Base-by-base conservation (phyloP, 2,888 invertebrate genomes). In the Eupithecia vulgata region DNA sequence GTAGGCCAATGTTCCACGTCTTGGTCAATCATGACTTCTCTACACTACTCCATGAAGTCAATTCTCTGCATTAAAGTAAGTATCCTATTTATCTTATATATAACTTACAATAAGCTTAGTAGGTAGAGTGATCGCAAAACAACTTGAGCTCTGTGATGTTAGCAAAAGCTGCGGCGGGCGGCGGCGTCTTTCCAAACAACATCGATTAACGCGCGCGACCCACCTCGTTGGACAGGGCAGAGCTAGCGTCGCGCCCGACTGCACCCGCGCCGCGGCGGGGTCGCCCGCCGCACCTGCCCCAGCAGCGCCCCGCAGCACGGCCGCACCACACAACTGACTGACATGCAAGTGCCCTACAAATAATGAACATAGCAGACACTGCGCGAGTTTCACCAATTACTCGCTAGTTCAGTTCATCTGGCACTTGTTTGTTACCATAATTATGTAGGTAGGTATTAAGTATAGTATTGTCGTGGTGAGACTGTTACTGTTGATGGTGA, bases 261-360 rank as follows among this genome's bases (percentile, higher is more conserved):
- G 64, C 64, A 62, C 61, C 61, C 34, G 34, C 61, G 57, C 25
- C 12, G 25, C 57, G 59, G n/a, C n/a, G n/a, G 30, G 30, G 21
- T 12, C 25, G 57, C 1, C 40, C 1, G 40, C 12, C 30, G 59
- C 62, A 62, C 62, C 62, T 62, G 62, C 35, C 34, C n/a, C 30
- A 30, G 30, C 17, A 5, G 15, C 10, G n/a, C 64, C 13, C 15
- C 40, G 21, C 40, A 40, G n/a, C n/a, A n/a, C n/a, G n/a, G n/a
- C 37, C 40, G 13, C n/a, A 12, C 30, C 4, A 25, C 35, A 34
- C 17, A 17, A 34, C 15, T 61, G 7, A 15, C 30, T 61, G 61
- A 34, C 34, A 34, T 61, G 34, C 37, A 37, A 34, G 61, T 61
- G 64, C 21, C 64, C 64, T 64, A 64, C n/a, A 37, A 37, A 64